Conservation (phyloP, 2,888 invertebrate species). For the Lycophotia porphyrea region DNA sequence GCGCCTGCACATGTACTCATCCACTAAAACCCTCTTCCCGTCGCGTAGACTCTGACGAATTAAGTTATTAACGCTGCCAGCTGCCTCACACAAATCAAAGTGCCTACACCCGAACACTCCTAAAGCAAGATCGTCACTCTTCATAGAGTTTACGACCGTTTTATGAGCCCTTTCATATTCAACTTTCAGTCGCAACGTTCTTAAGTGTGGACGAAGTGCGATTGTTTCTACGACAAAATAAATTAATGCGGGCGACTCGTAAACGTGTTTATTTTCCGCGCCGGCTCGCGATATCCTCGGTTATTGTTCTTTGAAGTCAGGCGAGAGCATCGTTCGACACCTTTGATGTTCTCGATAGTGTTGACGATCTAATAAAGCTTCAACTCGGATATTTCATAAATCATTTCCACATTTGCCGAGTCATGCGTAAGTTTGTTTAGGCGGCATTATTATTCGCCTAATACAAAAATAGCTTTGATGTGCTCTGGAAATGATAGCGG, state of each 20-base stretch:
- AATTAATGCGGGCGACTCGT: conserved; percentile 84
- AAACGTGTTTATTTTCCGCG: conserved; percentile 82
- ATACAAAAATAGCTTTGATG: conserved; percentile 79
- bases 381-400: conserved; percentile 75
- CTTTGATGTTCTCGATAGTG: conserved; percentile 83
- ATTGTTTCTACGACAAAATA: conserved; percentile 87
- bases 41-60: conserved; percentile 88
- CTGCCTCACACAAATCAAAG: conserved; percentile 90
- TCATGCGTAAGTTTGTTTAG: conserved; percentile 74
- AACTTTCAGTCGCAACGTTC: conserved; percentile 81
- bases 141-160: conserved; percentile 85
- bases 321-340: conserved; percentile 74
- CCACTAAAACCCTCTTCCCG: conserved; percentile 86
- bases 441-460: conserved; percentile 72
- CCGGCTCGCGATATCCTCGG: conserved; percentile 76
- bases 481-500: conserved; percentile 68
- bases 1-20: conserved; percentile 83
- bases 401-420: conserved; percentile 76
- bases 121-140: conserved; percentile 80
- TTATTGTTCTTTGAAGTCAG: conserved; percentile 85
- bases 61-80: conserved; percentile 89
- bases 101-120: conserved; percentile 81
- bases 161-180: conserved; percentile 88
- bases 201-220: conserved; percentile 74
- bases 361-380: conserved; percentile 69